A percentile compares a stretch with the other conserved stretches of the same genome.
Evolutionary conservation across 2,888 invertebrate genomes (phyloP).

Genomic region (Bunonema sp.): DNA sequence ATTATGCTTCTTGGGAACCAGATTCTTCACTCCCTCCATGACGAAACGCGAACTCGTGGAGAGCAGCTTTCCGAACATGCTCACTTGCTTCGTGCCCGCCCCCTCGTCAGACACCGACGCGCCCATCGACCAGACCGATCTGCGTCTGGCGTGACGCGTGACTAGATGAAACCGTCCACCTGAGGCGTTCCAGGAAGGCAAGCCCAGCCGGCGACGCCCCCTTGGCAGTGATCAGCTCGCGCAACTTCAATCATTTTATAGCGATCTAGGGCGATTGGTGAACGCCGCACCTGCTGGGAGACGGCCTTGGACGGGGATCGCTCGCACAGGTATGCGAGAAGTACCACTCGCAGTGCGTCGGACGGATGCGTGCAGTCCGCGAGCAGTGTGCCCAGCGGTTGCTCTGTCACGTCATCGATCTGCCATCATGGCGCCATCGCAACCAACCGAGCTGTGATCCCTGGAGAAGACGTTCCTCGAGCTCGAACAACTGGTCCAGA

Average conservation of each 20-base stretch:
- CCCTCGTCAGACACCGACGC: no score
- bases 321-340: slow-evolving; percentile 30
- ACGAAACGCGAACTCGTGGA: slow-evolving; percentile 92
- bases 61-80: slow-evolving; percentile 93
- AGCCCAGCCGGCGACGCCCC: no score
- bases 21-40: slow-evolving; percentile 76
- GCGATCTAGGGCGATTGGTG: no score
- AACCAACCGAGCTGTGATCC: slow-evolving; percentile 49
- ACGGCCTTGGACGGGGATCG: no score
- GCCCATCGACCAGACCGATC: no score
- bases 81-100: slow-evolving; percentile 67
- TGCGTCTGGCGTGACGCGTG: no score
- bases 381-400: slow-evolving; percentile 17
- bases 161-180: no score
- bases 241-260: no score
- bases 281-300: no score
- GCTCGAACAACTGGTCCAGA: slow-evolving; percentile 84
- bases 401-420: slow-evolving; percentile 18
- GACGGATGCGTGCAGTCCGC: slow-evolving; percentile 12
- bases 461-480: slow-evolving; percentile 90
- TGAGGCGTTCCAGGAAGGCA: no score
- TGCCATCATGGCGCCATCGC: no score
- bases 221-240: no score
- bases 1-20: slow-evolving; percentile 81
- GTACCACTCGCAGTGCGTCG: slow-evolving; percentile 28